A percentile compares a stretch with the other conserved stretches of the same genome.
These are phyloP conservation scores for Melanchra persicariae DNA, from an alignment of 2,888 invertebrate genomes.

Conservation along the genomic window DNA sequence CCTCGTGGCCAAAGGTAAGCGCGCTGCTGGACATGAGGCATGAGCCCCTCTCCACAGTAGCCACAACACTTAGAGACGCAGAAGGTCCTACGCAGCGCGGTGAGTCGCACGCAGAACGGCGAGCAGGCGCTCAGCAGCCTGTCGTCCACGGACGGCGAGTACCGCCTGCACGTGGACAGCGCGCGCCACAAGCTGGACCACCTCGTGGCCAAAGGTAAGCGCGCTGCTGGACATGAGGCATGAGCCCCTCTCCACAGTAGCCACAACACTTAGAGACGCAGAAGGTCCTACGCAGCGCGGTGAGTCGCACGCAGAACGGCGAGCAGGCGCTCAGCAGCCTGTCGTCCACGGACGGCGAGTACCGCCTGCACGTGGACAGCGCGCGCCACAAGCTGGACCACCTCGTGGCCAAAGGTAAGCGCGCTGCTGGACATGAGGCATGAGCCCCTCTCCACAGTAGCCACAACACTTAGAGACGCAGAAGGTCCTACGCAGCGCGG, in stretches of 20 bases:
- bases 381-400: constrained; percentile 81
- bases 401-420: constrained; percentile 83
- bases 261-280: constrained; percentile 81
- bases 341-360: constrained; percentile 77
- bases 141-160: constrained; percentile 77
- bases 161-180: constrained; percentile 69
- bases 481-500: too few species aligned
- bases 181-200: constrained; percentile 81
- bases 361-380: constrained; percentile 69
- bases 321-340: constrained; percentile 75
- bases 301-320: constrained; percentile 72
- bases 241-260: background rate
- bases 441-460: background rate
- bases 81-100: constrained; percentile 89
- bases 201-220: constrained; percentile 83
- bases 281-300: constrained; percentile 89
- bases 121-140: constrained; percentile 75
- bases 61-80: constrained; percentile 81
- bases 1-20: constrained; percentile 83
- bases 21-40: background rate
- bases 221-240: background rate
- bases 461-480: background rate
- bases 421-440: background rate
- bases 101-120: constrained; percentile 72
- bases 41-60: background rate